Evolutionary conservation across 1,140 invertebrate genomes (phyloP).

Genomic region (Elymnias hypermnestra): DNA sequence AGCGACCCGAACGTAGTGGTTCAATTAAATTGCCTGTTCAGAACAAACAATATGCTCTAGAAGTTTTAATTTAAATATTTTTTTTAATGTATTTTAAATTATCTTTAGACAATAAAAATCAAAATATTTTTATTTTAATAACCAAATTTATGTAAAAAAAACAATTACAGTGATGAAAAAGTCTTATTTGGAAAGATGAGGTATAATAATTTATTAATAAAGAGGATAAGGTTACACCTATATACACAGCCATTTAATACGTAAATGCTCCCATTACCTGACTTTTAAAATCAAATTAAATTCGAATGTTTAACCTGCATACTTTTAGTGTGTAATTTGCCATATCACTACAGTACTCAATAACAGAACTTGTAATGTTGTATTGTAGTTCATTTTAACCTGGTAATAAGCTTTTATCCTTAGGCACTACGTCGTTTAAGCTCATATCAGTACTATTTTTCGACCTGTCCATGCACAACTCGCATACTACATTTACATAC

Average conservation of each 20-base stretch:
- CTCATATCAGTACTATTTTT: slow-evolving; percentile 74
- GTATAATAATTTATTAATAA: slow-evolving; percentile 15
- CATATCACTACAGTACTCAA: background rate
- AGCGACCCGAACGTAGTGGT: too few relatives aligned
- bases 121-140: too few relatives aligned
- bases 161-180: too few relatives aligned
- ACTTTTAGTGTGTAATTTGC: background rate
- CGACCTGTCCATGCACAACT: slow-evolving; percentile 62
- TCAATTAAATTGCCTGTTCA: too few relatives aligned
- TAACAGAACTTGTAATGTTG: background rate
- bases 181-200: too few relatives aligned
- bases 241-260: slow-evolving; percentile 24
- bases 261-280: slow-evolving; percentile 18
- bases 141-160: too few relatives aligned
- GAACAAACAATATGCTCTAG: too few relatives aligned
- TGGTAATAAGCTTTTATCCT: slow-evolving; percentile 63
- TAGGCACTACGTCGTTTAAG: slow-evolving; percentile 74
- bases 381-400: slow-evolving; percentile 13
- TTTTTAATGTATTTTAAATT: too few relatives aligned
- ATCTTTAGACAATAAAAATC: too few relatives aligned
- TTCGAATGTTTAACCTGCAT: background rate
- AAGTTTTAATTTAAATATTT: too few relatives aligned
- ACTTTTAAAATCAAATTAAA: background rate
- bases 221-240: slow-evolving; percentile 16
- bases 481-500: slow-evolving; percentile 40